Percentiles rank a stretch among this genome's conserved stretches.
phyloP scores from a whole-genome alignment of 2,888 invertebrate species.

The Theretra japonica region DNA sequence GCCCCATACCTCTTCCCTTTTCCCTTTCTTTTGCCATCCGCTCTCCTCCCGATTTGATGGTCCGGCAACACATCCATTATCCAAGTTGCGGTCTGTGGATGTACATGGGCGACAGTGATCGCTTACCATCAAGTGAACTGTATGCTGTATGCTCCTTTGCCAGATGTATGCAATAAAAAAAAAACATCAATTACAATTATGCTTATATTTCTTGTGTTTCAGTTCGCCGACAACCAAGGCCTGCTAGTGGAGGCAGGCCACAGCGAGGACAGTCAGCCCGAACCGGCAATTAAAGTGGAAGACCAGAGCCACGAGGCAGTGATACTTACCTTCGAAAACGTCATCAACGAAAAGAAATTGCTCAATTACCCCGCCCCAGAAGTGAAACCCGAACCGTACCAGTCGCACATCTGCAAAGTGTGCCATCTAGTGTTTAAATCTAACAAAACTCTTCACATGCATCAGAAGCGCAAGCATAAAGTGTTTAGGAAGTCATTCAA shows the following conservation, averaged over 20 bases:
- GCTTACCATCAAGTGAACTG: too few species aligned
- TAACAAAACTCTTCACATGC: slow-evolving; percentile 66
- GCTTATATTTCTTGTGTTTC: slow-evolving; percentile 41
- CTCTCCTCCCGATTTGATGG: too few species aligned
- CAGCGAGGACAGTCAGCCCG: slow-evolving; percentile 60
- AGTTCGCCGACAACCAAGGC: slow-evolving; percentile 66
- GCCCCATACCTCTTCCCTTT: too few species aligned
- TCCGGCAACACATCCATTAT: too few species aligned
- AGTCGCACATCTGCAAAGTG: slow-evolving; percentile 65
- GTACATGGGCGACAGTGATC: too few species aligned
- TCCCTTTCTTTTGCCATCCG: too few species aligned
- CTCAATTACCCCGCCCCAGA: slow-evolving; percentile 37
- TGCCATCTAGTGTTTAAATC: slow-evolving; percentile 76
- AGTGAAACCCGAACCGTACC: slow-evolving; percentile 34
- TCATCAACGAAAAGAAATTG: slow-evolving; percentile 56
- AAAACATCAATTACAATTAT: too few species aligned
- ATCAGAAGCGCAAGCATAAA: slow-evolving; percentile 73
- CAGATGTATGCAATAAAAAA: too few species aligned
- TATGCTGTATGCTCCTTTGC: too few species aligned
- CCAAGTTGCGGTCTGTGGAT: too few species aligned
- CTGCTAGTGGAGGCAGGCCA: slow-evolving; percentile 58
- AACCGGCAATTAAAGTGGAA: slow-evolving; percentile 66
- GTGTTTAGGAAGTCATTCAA: slow-evolving; percentile 62
- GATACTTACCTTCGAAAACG: slow-evolving; percentile 70
- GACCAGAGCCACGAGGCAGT: slow-evolving; percentile 65